These are phyloP conservation scores for Nothocercus julius DNA, from an alignment of 2,113 vertebrate genomes.

Conservation along the genomic window DNA sequence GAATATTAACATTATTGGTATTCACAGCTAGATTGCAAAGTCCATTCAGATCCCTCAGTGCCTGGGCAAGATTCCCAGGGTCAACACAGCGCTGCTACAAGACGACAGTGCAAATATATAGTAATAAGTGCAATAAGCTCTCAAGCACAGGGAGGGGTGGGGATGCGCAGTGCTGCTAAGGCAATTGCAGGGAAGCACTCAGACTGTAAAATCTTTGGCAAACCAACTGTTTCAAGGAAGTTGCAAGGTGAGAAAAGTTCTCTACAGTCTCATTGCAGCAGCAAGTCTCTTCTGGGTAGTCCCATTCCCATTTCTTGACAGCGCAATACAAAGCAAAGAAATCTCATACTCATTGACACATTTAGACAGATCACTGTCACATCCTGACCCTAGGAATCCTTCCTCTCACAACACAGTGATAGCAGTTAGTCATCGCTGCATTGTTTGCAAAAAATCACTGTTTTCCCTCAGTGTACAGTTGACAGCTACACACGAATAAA, in stretches of 20 bases:
- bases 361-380: neutral
- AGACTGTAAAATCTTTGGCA: neutral
- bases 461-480: neutral
- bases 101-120: neutral
- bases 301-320: neutral
- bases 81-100: neutral
- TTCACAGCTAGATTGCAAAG: neutral
- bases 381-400: neutral
- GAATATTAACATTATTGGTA: neutral
- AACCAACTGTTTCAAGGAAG: neutral
- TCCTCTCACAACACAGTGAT: neutral
- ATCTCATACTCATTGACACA: neutral
- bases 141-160: neutral
- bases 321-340: neutral
- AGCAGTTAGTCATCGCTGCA: neutral
- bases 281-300: neutral
- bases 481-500: neutral
- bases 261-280: neutral
- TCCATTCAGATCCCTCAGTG: neutral
- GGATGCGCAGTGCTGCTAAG: neutral
- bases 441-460: neutral
- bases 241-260: neutral
- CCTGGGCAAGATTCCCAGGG: neutral
- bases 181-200: accelerated
- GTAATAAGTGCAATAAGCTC: neutral